phyloP scores from a whole-genome alignment of 2,797 vertebrate species.

The Alcedo quadribrachys region DNA sequence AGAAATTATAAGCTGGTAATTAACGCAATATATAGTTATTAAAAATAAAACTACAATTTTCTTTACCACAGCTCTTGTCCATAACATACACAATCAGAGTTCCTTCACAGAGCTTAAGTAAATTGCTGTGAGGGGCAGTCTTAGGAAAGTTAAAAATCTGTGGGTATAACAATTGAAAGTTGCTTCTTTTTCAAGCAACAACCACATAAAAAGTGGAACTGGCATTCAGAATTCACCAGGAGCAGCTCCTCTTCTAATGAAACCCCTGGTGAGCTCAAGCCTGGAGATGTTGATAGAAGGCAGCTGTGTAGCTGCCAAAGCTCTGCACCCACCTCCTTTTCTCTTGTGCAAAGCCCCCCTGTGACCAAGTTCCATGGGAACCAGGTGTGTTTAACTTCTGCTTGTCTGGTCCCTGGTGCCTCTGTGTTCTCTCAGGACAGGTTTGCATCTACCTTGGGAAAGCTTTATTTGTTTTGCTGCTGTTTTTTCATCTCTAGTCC shows the following conservation, averaged over 20 bases:
- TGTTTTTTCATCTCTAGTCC: neutral
- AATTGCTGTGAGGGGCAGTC: neutral
- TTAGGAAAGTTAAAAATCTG: neutral
- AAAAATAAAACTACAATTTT: conserved; percentile 10
- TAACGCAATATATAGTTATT: neutral
- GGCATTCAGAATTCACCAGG: neutral
- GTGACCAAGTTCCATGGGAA: neutral
- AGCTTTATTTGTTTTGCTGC: neutral
- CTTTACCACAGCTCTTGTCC: neutral
- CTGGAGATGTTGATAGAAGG: neutral
- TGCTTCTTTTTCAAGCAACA: neutral
- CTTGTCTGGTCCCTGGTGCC: neutral
- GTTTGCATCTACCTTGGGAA: neutral
- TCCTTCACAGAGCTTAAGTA: neutral
- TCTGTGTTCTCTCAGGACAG: neutral
- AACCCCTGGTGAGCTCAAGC: neutral
- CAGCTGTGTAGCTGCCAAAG: neutral
- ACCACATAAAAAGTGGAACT: neutral
- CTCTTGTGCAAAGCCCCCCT: neutral
- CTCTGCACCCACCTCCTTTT: neutral
- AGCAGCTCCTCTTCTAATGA: neutral
- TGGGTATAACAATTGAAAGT: neutral
- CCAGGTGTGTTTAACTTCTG: neutral
- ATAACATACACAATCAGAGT: neutral
- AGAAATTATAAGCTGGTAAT: neutral